Base-by-base conservation (phyloP, 2,888 invertebrate species). In the Brachypalpus laphriformis region DNA sequence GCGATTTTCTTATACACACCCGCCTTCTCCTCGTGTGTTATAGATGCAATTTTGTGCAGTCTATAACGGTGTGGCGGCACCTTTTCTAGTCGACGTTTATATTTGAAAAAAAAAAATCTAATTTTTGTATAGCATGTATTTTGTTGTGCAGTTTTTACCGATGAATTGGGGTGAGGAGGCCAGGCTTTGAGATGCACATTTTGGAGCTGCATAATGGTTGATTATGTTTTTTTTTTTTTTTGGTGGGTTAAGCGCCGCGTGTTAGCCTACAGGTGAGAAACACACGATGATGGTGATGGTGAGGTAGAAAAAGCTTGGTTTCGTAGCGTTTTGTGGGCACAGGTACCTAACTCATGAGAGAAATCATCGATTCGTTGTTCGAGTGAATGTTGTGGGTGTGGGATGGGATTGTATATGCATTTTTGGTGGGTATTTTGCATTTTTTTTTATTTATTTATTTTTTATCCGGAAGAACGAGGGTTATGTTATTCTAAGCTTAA, bases 131-230 rank as follows among this genome's bases (percentile, higher is more conserved):
- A 45, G 72, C 66, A 71, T 71, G 63, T 65, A 71, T 59, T 40
- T 68, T 54, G 75, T 59, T 75, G 59, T 51, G 76, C 25, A 14
- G 54, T 42, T 76, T 76, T 28, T 25, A 14, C 6, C 83, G 71
- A 85, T 85, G 85, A 85, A 85, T 85, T 85, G 85, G 85, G 85
- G 85, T 85, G 85, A 85, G 82, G 76, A 77, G 82, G 77, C 80
- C 81, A 61, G 77, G 63, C 71, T 74, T 61, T 66, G 37, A 76
- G 85, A 81, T 85, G 80, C 74, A 85, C 80, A 85, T 85, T 85
- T 81, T 40, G 49, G 68, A 57, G 68, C 72, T 70, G 18, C 51
- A 49, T 78, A 66, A 78, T 71, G 47, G 61, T 47, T 34, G 5
- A 8, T n/a, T n/a, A 8, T 31, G n/a, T 11, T 37, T 37, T 14